phyloP scores from a whole-genome alignment of 2,888 invertebrate genomes.

The Nephrotoma appendiculata region DNA sequence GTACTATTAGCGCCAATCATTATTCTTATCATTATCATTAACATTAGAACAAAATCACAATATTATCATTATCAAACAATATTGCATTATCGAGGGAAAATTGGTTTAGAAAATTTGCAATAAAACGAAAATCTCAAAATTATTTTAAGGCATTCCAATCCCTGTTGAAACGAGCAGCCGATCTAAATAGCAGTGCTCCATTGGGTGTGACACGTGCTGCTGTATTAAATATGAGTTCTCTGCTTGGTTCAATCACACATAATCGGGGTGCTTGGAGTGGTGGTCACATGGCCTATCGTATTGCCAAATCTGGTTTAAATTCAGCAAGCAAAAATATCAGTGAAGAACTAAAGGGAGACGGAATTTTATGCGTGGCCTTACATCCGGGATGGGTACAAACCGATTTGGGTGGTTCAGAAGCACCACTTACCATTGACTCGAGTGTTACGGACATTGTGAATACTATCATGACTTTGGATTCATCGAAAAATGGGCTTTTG shows the following conservation, averaged over 20 bases:
- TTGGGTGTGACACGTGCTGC: constrained; percentile 49
- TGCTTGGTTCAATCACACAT: constrained; percentile 50
- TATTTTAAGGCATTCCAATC: constrained; percentile 51
- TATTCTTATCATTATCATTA: no score
- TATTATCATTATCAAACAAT: no score
- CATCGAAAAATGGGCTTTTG: constrained; percentile 59
- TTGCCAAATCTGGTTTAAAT: constrained; percentile 78
- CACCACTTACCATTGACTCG: constrained; percentile 54
- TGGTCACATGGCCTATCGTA: constrained; percentile 71
- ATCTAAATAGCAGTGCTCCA: constrained; percentile 35
- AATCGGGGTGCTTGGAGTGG: constrained; percentile 32
- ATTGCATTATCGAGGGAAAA: neutral
- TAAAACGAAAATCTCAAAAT: constrained; percentile 11
- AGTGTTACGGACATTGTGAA: constrained; percentile 51
- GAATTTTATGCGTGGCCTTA: constrained; percentile 56
- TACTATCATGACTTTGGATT: constrained; percentile 45
- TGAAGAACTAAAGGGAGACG: constrained; percentile 57
- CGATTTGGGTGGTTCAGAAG: constrained; percentile 72
- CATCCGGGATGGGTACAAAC: constrained; percentile 92
- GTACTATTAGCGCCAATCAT: no score
- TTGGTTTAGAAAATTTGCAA: neutral
- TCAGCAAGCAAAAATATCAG: constrained; percentile 75
- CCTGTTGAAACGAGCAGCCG: constrained; percentile 52
- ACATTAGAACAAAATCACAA: no score
- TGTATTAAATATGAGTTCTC: constrained; percentile 73